Base-by-base conservation (phyloP, 2,888 invertebrate genomes). In the Epirrhoe alternata region DNA sequence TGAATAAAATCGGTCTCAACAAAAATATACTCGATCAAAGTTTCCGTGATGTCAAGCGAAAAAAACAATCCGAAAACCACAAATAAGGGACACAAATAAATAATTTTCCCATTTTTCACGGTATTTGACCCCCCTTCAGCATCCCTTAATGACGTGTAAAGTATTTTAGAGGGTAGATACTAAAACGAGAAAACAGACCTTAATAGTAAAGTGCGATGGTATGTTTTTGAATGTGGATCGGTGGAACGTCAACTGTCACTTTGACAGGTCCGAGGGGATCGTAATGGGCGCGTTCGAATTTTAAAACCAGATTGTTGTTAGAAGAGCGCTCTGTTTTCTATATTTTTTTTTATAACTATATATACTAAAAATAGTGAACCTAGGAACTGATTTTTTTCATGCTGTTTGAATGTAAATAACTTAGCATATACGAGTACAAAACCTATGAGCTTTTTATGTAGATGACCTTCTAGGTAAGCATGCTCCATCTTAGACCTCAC, bases 61-160 rank as follows among this genome's bases (percentile, higher is more conserved):
- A 56, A 56, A 61, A 61, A 53, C 38, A n/a, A 63, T 66, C 33
- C 61, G 49, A 59, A 55, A 54, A 66, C 66, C 66, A 56, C 68
- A 64, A 63, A 33, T 50, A 45, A 45, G 31, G 50, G 55, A 53
- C 54, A 61, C 68, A 73, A 73, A 73, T 56, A 70, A 61, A 86
- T 88, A 86, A 87, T 86, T 87, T 87, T 85, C 84, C 83, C 84
- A 81, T 85, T 88, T 89, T 90, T 86, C 87, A 85, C 87, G 86
- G 84, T 78, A 81, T 86, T 86, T 88, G 87, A 86, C 85, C 87
- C 81, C 79, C 80, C 82, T 67, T 70, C 67, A 71, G 76, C 75
- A 73, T 77, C 77, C 81, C 77, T 81, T 89, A 89, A 89, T 88
- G 88, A 87, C 81, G 86, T 89, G 88, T 88, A 85, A 89, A 89